These are phyloP conservation scores for Arbacia lixula DNA, from an alignment of 53 echinoderm and acorn worm species.

Conservation along the genomic window DNA sequence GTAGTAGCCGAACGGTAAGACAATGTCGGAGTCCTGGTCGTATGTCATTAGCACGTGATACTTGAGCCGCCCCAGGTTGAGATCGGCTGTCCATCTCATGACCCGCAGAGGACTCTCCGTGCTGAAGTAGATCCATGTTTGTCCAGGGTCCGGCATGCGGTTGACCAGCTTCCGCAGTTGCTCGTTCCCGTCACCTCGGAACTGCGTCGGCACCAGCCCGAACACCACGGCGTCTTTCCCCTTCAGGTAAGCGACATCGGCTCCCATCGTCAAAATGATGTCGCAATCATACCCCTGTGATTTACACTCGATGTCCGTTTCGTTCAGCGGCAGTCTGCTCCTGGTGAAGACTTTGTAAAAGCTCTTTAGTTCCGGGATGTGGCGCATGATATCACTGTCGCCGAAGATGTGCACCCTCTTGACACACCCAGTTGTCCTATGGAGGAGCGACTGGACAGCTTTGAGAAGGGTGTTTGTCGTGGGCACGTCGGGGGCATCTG, in stretches of 20 bases:
- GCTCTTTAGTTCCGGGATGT: background rate
- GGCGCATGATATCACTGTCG: background rate
- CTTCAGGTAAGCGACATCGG: constrained; percentile 22
- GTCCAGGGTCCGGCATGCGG: constrained; percentile 31
- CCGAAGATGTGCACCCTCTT: constrained; percentile 37
- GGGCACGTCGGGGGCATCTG: too few relatives aligned
- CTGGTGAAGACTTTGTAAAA: background rate
- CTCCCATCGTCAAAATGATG: constrained; percentile 57
- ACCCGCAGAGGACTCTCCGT: constrained; percentile 73
- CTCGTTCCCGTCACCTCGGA: constrained; percentile 4
- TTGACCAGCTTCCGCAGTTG: constrained; percentile 16
- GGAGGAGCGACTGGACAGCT: background rate
- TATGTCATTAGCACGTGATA: constrained; percentile 95
- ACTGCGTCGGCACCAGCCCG: constrained; percentile 62
- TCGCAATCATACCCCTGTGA: constrained; percentile 46
- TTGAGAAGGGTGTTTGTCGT: too few relatives aligned
- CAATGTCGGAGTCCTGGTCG: constrained; percentile 72
- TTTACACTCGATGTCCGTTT: constrained; percentile 10
- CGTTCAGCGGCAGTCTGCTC: background rate
- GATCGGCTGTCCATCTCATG: constrained; percentile 66
- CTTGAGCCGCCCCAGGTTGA: constrained; percentile 47
- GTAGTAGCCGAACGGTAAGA: constrained; percentile 73
- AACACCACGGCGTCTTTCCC: constrained; percentile 72
- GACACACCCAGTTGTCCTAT: background rate
- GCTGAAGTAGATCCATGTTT: constrained; percentile 66